Percentiles rank a stretch among this genome's conserved stretches.
Conservation (phyloP, 1,140 invertebrate genomes). For the Apolygus lucorum region DNA sequence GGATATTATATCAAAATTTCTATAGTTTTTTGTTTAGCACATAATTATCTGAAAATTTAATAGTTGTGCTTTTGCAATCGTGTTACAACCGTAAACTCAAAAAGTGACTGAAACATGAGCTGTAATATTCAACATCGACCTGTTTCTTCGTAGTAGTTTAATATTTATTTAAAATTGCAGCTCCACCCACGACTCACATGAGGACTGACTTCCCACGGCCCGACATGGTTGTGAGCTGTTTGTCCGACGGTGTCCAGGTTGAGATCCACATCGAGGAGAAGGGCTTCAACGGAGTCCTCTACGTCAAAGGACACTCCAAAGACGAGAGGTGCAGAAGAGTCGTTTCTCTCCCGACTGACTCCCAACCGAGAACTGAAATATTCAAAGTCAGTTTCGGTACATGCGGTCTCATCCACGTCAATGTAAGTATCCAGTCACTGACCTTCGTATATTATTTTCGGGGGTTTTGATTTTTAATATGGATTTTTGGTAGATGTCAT, state of each 20-base stretch:
- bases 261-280: constrained; percentile 66
- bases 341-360: constrained; percentile 59
- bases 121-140: no score
- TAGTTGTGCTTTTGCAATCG: no score
- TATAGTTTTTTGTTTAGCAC: no score
- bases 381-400: constrained; percentile 88
- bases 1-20: no score
- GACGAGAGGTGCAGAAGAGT: constrained; percentile 78
- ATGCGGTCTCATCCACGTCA: constrained; percentile 82
- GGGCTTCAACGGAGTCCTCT: constrained; percentile 83
- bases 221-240: constrained; percentile 76
- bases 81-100: no score
- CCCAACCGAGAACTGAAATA: constrained; percentile 58
- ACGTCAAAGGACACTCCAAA: constrained; percentile 90
- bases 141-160: no score
- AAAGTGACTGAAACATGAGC: no score
- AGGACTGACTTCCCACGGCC: constrained; percentile 72
- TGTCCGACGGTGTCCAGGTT: constrained; percentile 85
- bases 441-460: no score
- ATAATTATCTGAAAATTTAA: no score
- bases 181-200: neutral
- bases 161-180: no score
- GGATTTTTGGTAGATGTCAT: no score
- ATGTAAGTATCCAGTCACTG: constrained; percentile 58
- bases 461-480: no score